These are phyloP conservation scores for Hirtodrosophila alboralis DNA, from an alignment of 2,888 invertebrate genomes.

Conservation along the genomic window DNA sequence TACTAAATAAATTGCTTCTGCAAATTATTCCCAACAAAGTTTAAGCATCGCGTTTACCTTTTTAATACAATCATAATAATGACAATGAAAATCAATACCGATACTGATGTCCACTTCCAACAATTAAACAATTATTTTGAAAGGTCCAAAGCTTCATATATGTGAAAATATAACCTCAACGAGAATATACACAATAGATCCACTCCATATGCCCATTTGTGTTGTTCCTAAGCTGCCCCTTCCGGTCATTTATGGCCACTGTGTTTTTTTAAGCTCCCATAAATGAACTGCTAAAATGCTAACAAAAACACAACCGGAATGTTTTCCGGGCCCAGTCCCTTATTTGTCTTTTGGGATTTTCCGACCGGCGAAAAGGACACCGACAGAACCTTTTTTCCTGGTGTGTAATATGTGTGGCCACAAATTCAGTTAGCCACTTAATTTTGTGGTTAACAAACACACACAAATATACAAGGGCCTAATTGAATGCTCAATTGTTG, in stretches of 20 bases:
- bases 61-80: neutral
- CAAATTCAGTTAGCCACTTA: slow-evolving; percentile 81
- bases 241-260: slow-evolving; percentile 62
- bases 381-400: slow-evolving; percentile 33
- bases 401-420: slow-evolving; percentile 48
- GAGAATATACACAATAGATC: slow-evolving; percentile 23
- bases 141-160: slow-evolving; percentile 4
- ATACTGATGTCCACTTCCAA: neutral
- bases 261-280: slow-evolving; percentile 36
- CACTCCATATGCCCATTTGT: slow-evolving; percentile 45
- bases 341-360: slow-evolving; percentile 67
- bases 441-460: slow-evolving; percentile 78
- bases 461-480: slow-evolving; percentile 38
- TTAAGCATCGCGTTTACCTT: too few species aligned
- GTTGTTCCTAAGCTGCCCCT: slow-evolving; percentile 58
- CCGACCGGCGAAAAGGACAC: slow-evolving; percentile 57
- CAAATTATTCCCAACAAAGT: too few species aligned
- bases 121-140: slow-evolving; percentile 28
- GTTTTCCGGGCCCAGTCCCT: slow-evolving; percentile 52
- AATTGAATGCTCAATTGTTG: slow-evolving; percentile 70
- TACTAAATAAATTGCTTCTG: too few species aligned
- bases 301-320: slow-evolving; percentile 65
- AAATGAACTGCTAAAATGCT: slow-evolving; percentile 77
- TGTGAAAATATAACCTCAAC: neutral
- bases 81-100: neutral